Base-by-base conservation (phyloP, 1,140 invertebrate species). In the Hydropsyche tenuis region DNA sequence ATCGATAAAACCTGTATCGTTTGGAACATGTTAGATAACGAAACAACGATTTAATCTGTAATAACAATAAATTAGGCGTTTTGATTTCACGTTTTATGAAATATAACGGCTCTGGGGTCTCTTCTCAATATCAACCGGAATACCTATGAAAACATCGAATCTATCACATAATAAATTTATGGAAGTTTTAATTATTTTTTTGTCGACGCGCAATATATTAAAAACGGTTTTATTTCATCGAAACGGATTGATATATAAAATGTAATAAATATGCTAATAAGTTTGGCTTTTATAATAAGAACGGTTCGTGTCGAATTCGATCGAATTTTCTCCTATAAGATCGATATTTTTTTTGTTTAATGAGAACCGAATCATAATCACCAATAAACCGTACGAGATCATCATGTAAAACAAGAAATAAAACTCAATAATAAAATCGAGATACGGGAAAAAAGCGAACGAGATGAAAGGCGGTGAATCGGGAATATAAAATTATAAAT, bases 91-190 rank as follows among this genome's bases (percentile, higher is more conserved):
- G 51, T 72, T 46, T 65, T 65, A 65, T 46, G 63, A 43, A 42
- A 65, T 46, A 65, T 65, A 65, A 65, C 30, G 43, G 63, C 63
- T 65, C 16, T 65, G 63, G 56, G 60, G 42, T 71, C 25, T 65
- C 63, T 66, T 37, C 66, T 63, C 37, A 53, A 66, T 71, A 72
- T 75, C 70, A 72, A 65, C 30, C 69, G 43, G 69, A 74, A 74
- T 64, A 62, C 23, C 66, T 46, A 69, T 70, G 71, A 75, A 74
- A 72, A 72, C 53, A 75, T 75, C 62, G 65, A 70, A 70, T 74
- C 69, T 75, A 75, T 75, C 73, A 75, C 69, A 51, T 60, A 56
- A 72, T 75, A 72, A 75, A 75, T 72, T 72, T 66, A 75, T 75
- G 51, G 22, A 64, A 22, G 53, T 69, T 68, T 75, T 75, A 75